Percentiles rank a stretch among this genome's conserved stretches.
phyloP scores from a whole-genome alignment of 1,140 invertebrate genomes.

The Drosophila seguyi region DNA sequence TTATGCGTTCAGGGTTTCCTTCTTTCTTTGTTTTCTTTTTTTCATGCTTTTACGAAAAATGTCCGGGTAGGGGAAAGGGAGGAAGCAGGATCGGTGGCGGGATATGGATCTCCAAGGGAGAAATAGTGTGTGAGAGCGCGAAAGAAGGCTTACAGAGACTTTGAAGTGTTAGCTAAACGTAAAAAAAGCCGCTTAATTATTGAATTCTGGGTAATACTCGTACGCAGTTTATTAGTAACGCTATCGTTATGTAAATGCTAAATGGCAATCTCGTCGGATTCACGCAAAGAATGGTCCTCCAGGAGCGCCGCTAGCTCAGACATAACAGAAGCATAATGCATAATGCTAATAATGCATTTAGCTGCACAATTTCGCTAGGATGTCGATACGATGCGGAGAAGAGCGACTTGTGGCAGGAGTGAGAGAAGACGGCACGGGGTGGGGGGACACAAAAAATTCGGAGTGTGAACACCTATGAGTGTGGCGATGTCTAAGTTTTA shows the following conservation, averaged over 20 bases:
- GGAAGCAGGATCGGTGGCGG: conserved; percentile 12
- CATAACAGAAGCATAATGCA: conserved; percentile 9
- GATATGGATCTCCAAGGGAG: background rate
- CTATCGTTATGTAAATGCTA: conserved; percentile 40
- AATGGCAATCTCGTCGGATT: conserved; percentile 53
- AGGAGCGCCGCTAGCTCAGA: conserved; percentile 14
- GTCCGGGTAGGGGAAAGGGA: conserved; percentile 7
- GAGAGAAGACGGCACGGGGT: conserved; percentile 22
- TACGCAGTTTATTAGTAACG: conserved; percentile 36
- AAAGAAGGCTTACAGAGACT: conserved; percentile 14
- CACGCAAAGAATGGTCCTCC: conserved; percentile 34
- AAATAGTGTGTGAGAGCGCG: conserved; percentile 20
- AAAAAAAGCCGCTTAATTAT: conserved; percentile 63
- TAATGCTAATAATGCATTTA: conserved; percentile 7
- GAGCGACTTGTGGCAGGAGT: conserved; percentile 9
- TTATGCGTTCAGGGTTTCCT: conserved; percentile 61
- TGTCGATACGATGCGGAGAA: conserved; percentile 9
- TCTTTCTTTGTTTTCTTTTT: conserved; percentile 33
- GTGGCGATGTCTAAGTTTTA: conserved; percentile 17
- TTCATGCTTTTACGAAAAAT: conserved; percentile 61
- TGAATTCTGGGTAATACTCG: conserved; percentile 36
- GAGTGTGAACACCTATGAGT: conserved; percentile 14
- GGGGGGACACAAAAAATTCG: background rate
- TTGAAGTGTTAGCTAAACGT: conserved; percentile 55
- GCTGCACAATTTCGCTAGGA: conserved; percentile 17